Conservation (phyloP, 2,888 invertebrate species). For the Trachelus iudaicus region DNA sequence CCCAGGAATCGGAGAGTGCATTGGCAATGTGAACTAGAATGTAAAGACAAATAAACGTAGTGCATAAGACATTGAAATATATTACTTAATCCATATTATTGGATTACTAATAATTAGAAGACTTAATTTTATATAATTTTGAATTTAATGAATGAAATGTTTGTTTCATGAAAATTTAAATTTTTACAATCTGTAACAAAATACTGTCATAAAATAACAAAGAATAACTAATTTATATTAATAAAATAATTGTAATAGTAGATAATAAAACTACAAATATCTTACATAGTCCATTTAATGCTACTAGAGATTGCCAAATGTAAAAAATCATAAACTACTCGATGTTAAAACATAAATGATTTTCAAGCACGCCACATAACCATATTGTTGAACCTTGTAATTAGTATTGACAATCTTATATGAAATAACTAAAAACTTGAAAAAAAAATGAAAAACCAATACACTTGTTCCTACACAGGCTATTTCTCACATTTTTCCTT, state of each 20-base stretch:
- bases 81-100: background rate
- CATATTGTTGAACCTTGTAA: no score
- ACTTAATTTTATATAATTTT: background rate
- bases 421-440: no score
- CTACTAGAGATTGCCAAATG: no score
- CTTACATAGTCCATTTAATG: no score
- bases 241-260: background rate
- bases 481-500: no score
- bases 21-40: slow-evolving; percentile 84
- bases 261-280: background rate
- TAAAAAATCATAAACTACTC: no score
- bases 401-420: no score
- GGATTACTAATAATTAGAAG: background rate
- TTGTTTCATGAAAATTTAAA: background rate
- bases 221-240: background rate
- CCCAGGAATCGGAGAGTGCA: slow-evolving; percentile 94
- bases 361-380: no score
- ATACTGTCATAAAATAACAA: background rate
- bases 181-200: background rate
- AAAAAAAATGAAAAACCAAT: no score
- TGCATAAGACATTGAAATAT: background rate
- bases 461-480: no score
- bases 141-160: background rate
- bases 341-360: no score
- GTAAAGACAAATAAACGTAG: background rate